Conservation (phyloP, 2,888 invertebrate genomes). For the Mylabris sibirica region DNA sequence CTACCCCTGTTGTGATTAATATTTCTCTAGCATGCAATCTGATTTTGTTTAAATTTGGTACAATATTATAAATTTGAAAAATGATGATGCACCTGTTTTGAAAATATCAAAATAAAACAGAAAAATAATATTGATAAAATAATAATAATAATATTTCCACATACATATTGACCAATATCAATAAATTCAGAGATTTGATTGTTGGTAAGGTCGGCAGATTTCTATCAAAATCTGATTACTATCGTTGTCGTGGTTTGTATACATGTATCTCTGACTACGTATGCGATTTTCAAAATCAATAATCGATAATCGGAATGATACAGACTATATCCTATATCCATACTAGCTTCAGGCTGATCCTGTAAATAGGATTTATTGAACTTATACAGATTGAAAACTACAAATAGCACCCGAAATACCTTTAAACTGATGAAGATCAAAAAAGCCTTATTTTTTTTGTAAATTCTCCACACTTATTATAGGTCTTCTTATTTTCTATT, state of each 20-base stretch:
- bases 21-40: conserved; percentile 65
- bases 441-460: background rate
- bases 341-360: conserved; percentile 26
- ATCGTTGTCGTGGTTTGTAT: conserved; percentile 15
- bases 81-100: conserved; percentile 27
- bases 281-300: conserved; percentile 57
- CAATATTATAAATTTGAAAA: conserved; percentile 46
- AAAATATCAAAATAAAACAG: no score
- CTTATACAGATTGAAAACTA: background rate
- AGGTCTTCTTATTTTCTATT: no score
- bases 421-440: background rate
- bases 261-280: conserved; percentile 21
- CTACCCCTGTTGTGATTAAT: conserved; percentile 65
- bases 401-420: background rate
- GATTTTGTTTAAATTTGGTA: conserved; percentile 62
- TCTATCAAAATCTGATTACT: conserved; percentile 16
- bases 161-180: conserved; percentile 13
- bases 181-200: conserved; percentile 12
- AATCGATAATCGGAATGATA: conserved; percentile 45
- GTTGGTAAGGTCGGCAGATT: background rate
- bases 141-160: conserved; percentile 16
- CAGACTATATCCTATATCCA: conserved; percentile 34
- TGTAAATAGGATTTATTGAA: conserved; percentile 17
- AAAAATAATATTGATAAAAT: no score
- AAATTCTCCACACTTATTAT: background rate